Percentiles rank a stretch among this genome's conserved stretches.
phyloP scores from a whole-genome alignment of 2,113 vertebrate genomes.

The Notarius quadriscutis region DNA sequence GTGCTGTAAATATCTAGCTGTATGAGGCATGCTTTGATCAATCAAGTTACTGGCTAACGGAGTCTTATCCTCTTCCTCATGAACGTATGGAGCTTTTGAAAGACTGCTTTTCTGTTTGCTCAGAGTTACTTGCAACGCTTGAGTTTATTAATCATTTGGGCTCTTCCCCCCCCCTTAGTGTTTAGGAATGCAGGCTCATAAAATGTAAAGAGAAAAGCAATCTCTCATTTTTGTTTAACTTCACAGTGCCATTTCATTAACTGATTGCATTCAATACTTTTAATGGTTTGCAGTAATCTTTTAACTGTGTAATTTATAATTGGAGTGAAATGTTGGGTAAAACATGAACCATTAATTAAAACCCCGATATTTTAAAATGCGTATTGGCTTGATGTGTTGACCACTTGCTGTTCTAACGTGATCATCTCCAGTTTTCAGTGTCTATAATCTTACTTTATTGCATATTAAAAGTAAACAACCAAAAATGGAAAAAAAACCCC shows the following conservation, averaged over 20 bases:
- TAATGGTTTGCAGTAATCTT: neutral
- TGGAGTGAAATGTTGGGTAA: neutral
- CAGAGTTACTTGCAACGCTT: neutral
- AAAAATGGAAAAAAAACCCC: neutral
- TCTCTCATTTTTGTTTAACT: slow-evolving; percentile 23
- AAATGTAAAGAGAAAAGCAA: slow-evolving; percentile 42
- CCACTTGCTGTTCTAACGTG: neutral
- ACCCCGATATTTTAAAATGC: neutral
- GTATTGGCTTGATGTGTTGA: slow-evolving; percentile 16
- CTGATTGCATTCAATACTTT: neutral
- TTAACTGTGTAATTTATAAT: neutral
- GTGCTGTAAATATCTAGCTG: neutral
- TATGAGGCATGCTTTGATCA: neutral
- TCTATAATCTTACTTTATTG: neutral
- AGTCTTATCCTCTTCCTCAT: slow-evolving; percentile 63
- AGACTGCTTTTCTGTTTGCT: slow-evolving; percentile 55
- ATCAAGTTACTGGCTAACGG: slow-evolving; percentile 11
- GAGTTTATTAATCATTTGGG: neutral
- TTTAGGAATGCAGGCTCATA: neutral
- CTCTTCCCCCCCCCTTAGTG: neutral
- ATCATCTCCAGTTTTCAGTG: slow-evolving; percentile 42
- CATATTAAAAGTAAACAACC: neutral
- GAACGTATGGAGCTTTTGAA: slow-evolving; percentile 49
- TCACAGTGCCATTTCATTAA: slow-evolving; percentile 10
- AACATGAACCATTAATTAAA: neutral